phyloP scores from a whole-genome alignment of 1,140 invertebrate genomes.

The Contarinia nasturtii region DNA sequence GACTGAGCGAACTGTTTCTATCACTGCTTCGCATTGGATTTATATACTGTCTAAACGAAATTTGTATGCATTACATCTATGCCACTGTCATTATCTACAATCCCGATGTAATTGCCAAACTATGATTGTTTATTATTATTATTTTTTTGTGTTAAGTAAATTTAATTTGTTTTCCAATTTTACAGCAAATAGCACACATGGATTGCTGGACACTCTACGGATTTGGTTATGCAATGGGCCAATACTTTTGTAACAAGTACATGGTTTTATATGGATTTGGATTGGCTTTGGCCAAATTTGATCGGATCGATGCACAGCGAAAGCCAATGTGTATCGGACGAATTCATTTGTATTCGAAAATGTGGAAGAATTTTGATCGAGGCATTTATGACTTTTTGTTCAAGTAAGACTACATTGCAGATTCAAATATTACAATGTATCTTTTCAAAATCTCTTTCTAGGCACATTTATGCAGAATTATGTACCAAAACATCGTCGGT shows the following conservation, averaged over 20 bases:
- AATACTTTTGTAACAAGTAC: constrained; percentile 84
- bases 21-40: background rate
- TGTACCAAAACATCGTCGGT: constrained; percentile 27
- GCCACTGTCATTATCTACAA: background rate
- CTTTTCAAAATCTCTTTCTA: constrained; percentile 32
- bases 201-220: constrained; percentile 58
- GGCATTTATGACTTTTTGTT: constrained; percentile 78
- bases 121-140: constrained; percentile 2
- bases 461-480: constrained; percentile 68
- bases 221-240: constrained; percentile 66
- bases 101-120: background rate
- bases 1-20: constrained; percentile 15
- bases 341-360: constrained; percentile 81
- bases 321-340: constrained; percentile 74
- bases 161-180: no score
- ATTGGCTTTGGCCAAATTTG: constrained; percentile 48
- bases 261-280: constrained; percentile 70
- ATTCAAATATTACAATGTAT: no score
- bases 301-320: constrained; percentile 54
- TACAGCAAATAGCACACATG: constrained; percentile 23
- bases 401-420: no score
- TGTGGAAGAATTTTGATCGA: constrained; percentile 90
- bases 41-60: background rate
- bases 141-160: no score
- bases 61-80: constrained; percentile 4